Evolutionary conservation across 2,888 invertebrate species (phyloP), one percentile per base, ranked within the genome.

Genomic region (Mesochorus sp.): DNA sequence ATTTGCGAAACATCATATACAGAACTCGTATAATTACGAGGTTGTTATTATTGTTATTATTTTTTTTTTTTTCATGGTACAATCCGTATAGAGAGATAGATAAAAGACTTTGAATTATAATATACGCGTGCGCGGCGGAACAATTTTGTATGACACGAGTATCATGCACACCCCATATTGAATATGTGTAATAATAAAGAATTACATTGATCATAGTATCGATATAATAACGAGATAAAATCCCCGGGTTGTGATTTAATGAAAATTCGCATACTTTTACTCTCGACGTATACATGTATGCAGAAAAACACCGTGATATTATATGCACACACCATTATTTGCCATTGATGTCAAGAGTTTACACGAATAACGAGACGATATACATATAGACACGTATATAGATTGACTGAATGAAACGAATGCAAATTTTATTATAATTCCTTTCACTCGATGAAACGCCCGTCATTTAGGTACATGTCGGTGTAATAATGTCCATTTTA

Each of bases 211-310:
- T 76, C 71, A 37, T 17, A 14, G 44, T n/a, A n/a, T 53, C 19
- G 76, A 76, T 72, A 34, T 53, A 61, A 67, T 59, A 37, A 39
- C 34, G 66, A 47, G 71, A 66, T 71, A 62, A 76, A 66, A 21
- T 17, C 51, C 19, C 47, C 42, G 47, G 44, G 57, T 53, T 67
- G 67, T 76, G 59, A 76, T 76, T 76, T 72, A 76, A 59, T 26
- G 14, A 12, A 53, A 72, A 59, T 76, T 72, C 59, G 28, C 14
- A 47, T 53, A 67, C 24, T 49, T 67, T 51, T 31, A 61, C 21
- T n/a, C 6, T 34, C 19, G 21, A 39, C n/a, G n/a, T 57, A 24
- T 12, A 24, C 12, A 8, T 34, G 10, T 31, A 8, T 31, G 31
- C 10, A 2, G 1, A 31, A 14, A 28, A 10, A 24, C n/a, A n/a